phyloP scores from a whole-genome alignment of 2,113 vertebrate genomes.

The Crotophaga sulcirostris region DNA sequence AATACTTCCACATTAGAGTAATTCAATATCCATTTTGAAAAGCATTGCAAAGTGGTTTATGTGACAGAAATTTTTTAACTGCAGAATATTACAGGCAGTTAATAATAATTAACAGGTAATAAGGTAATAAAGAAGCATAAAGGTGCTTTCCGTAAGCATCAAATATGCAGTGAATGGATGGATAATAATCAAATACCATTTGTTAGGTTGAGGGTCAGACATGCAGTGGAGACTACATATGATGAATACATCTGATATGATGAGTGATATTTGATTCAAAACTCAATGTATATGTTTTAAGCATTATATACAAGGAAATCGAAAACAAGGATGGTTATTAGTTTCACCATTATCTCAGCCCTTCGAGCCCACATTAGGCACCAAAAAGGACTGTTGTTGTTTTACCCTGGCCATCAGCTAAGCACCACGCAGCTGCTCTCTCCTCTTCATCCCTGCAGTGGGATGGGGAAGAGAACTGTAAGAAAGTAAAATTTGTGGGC shows the following conservation, averaged over 20 bases:
- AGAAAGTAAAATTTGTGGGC: no score
- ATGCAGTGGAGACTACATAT: not conserved
- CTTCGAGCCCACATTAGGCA: no score
- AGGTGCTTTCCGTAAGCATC: not conserved
- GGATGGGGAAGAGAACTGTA: no score
- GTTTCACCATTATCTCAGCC: not conserved
- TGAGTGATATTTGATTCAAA: not conserved
- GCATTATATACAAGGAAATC: not conserved
- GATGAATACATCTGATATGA: not conserved
- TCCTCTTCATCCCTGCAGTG: no score
- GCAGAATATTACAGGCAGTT: not conserved
- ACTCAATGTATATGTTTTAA: not conserved
- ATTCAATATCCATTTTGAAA: not conserved
- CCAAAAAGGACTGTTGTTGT: no score
- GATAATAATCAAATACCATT: not conserved
- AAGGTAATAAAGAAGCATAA: not conserved
- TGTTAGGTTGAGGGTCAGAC: not conserved
- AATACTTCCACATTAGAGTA: not conserved
- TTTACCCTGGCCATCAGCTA: no score
- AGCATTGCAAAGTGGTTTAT: not conserved
- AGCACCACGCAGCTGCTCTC: no score
- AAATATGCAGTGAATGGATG: not conserved
- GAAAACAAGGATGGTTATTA: not conserved
- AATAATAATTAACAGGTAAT: not conserved
- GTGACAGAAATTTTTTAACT: not conserved